Evolutionary conservation across 2,113 vertebrate genomes (phyloP).

Genomic region (Sturnus vulgaris): DNA sequence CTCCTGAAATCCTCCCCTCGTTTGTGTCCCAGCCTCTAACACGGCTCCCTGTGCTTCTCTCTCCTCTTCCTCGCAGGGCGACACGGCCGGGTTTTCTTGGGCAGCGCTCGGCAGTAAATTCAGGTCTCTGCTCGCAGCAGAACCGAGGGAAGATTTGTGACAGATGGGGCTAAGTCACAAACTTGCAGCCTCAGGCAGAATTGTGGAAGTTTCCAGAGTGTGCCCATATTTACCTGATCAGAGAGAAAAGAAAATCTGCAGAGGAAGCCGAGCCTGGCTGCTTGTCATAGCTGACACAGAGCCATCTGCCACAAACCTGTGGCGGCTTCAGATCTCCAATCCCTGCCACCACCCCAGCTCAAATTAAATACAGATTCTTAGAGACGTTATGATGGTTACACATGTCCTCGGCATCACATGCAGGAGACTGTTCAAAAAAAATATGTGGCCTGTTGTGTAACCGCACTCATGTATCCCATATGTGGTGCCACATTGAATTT

Average conservation of each 20-base stretch:
- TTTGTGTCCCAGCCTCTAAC: slow-evolving; percentile 28
- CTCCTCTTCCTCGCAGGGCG: slow-evolving; percentile 78
- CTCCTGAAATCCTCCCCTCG: background rate
- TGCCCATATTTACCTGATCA: slow-evolving; percentile 98
- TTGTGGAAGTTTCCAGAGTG: slow-evolving; percentile 90
- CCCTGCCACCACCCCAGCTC: slow-evolving; percentile 82
- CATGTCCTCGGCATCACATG: slow-evolving; percentile 93
- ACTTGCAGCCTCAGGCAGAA: slow-evolving; percentile 91
- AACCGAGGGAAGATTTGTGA: slow-evolving; percentile 89
- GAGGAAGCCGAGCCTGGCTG: slow-evolving; percentile 90
- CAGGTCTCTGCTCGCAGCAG: slow-evolving; percentile 85
- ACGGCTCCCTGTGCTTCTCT: background rate
- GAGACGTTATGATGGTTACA: slow-evolving; percentile 88
- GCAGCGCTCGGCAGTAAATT: slow-evolving; percentile 79
- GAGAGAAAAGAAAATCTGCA: slow-evolving; percentile 86
- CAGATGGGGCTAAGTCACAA: slow-evolving; percentile 96
- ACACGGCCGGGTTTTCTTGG: slow-evolving; percentile 86
- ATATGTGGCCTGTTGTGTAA: slow-evolving; percentile 89
- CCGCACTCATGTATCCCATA: slow-evolving; percentile 93
- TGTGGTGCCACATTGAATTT: slow-evolving; percentile 97
- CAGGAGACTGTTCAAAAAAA: slow-evolving; percentile 81
- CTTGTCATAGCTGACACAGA: slow-evolving; percentile 95
- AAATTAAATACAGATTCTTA: slow-evolving; percentile 92
- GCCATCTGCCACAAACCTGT: slow-evolving; percentile 99
- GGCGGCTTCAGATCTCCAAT: slow-evolving; percentile 85